Percentiles rank a stretch among this genome's conserved stretches.
These are phyloP conservation scores for Drosophila kanapiae DNA, from an alignment of 1,140 invertebrate genomes.

Conservation along the genomic window DNA sequence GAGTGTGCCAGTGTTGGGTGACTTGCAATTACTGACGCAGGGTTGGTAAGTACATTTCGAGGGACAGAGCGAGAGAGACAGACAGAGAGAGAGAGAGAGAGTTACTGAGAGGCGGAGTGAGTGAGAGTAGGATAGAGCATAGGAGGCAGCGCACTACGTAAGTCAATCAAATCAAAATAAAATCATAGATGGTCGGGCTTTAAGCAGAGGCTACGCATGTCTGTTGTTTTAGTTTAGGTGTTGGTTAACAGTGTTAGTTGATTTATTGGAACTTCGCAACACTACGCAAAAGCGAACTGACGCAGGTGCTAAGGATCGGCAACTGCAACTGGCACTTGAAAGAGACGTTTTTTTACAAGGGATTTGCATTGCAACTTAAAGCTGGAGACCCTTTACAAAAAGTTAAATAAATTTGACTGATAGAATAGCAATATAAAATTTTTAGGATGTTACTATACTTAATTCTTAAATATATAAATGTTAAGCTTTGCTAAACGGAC, in stretches of 20 bases:
- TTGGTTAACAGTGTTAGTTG: constrained; percentile 48
- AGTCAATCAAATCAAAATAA: constrained; percentile 39
- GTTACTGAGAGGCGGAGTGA: constrained; percentile 23
- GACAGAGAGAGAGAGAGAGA: constrained; percentile 5
- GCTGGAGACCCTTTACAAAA: constrained; percentile 28
- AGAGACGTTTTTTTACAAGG: constrained; percentile 70
- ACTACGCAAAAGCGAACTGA: constrained; percentile 58
- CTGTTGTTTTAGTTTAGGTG: constrained; percentile 41
- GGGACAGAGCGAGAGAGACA: constrained; percentile 31
- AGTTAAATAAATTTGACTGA: neutral
- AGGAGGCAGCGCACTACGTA: constrained; percentile 60
- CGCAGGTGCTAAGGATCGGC: constrained; percentile 59
- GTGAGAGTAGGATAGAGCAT: constrained; percentile 24
- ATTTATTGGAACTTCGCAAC: constrained; percentile 48
- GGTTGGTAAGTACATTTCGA: constrained; percentile 42
- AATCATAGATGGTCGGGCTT: constrained; percentile 22
- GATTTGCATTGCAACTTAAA: constrained; percentile 24
- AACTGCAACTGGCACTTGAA: constrained; percentile 53
- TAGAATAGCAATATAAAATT: too few relatives aligned
- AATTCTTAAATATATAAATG: neutral
- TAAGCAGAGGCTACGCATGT: constrained; percentile 60
- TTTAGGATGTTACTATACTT: neutral
- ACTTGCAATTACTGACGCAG: constrained; percentile 56
- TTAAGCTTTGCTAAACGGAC: neutral
- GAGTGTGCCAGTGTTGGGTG: constrained; percentile 52